Evolutionary conservation across 2,888 invertebrate genomes (phyloP).

Genomic region (Dolichomitus sp.): DNA sequence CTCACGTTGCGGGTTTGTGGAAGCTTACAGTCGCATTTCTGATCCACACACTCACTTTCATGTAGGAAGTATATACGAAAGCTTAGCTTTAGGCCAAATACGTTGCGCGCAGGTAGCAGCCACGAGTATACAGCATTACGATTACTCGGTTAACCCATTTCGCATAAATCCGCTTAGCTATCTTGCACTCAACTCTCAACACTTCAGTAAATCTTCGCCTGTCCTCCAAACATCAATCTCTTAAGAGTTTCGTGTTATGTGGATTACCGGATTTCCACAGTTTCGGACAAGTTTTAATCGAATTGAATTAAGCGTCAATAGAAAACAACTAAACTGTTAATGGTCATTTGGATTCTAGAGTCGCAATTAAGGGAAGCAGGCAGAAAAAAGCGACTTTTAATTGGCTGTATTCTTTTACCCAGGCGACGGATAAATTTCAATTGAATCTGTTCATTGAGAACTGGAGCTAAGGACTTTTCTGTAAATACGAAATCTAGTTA

Average conservation of each 20-base stretch:
- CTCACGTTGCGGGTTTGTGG: conserved; percentile 20
- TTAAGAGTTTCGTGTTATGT: neutral
- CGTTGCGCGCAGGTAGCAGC: conserved; percentile 2
- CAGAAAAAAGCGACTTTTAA: too few relatives aligned
- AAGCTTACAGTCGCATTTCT: conserved; percentile 23
- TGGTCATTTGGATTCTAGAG: neutral
- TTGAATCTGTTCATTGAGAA: too few relatives aligned
- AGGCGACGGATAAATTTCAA: too few relatives aligned
- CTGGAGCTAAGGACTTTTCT: too few relatives aligned
- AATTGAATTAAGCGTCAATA: neutral
- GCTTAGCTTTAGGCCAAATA: conserved; percentile 37
- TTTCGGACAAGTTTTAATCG: neutral
- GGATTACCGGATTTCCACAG: neutral
- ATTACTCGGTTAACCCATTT: conserved; percentile 13
- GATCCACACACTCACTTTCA: neutral
- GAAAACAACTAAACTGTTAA: neutral
- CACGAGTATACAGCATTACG: conserved; percentile 16
- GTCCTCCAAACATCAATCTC: neutral
- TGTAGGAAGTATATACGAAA: conserved; percentile 12
- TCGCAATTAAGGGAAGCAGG: too few relatives aligned
- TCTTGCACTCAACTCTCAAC: neutral
- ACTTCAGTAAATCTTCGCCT: neutral
- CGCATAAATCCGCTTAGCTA: neutral
- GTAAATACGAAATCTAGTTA: too few relatives aligned
- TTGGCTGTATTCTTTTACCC: too few relatives aligned